Evolutionary conservation across 2,797 vertebrate species (phyloP), one percentile per base, ranked within the genome.

Genomic region (Rhadinocentrus ornatus): DNA sequence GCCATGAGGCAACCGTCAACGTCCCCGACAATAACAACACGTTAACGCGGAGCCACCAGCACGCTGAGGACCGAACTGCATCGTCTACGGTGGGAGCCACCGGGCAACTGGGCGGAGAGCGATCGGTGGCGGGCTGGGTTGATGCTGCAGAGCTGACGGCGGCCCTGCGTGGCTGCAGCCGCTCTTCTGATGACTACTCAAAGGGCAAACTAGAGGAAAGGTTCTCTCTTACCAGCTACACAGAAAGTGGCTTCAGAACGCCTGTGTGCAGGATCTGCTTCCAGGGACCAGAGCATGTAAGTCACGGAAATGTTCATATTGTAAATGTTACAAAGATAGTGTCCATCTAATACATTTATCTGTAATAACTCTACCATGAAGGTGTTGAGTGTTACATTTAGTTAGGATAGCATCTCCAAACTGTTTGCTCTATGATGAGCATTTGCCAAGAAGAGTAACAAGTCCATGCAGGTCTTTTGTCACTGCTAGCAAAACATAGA

Each of bases 211-310:
- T 92, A 83, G 98, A 98, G 88, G 97, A 99, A 83, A 88, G 97
- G 74, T 97, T 95, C 89, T 99, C 98, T 44, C 93, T 99, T 82
- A 96, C 94, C 89, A 99, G 97, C 93, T 98, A 96, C 87, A 93
- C 96, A 72, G 97, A 97, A 85, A 98, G 97, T 84, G 98, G 98
- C 70, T 95, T 97, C 94, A 95, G 96, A 90, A 98, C 98, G 32
- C 98, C 97, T 0, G 93, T 98, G 86, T 99, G 98, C 92, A 96
- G 98, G 91, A 99, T 99, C 94, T 99, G 98, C 91, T 99, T 99
- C 93, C 98, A 99, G 89, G 98, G 98, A 56, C 96, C 98, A 2
- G 98, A 99, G 79, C 96, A 99, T 93, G 98, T 99, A 92, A 95
- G 96, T 89, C 53, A 29, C 63, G n/a, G 6, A 31, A 13, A 15